Base-by-base conservation (phyloP, 1,140 invertebrate genomes). In the Apolygus lucorum region DNA sequence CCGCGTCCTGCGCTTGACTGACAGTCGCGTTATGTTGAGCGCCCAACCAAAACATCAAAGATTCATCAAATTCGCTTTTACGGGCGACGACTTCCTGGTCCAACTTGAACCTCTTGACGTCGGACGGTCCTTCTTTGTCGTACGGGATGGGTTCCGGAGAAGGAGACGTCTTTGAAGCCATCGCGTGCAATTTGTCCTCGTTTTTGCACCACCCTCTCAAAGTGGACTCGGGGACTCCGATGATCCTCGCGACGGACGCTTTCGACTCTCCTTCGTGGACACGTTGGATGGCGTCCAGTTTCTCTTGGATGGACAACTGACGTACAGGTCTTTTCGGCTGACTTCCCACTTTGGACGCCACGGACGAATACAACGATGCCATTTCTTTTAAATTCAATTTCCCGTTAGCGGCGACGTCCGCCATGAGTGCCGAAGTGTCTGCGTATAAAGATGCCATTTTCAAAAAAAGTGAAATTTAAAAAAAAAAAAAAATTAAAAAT, bases 191-290 rank as follows among this genome's bases (percentile, higher is more conserved):
- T 74, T 91, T 91, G 70, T 88, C 85, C 75, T 90, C 88, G 72
- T 90, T 89, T 76, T 92, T 92, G 78, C 90, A 92, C 90, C 90
- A 92, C 22, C 90, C 90, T 0, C 90, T 81, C 0, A 92, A 78
- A 0, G 90, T 92, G 0, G 89, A 91, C 76, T 92, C 90, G 0
- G 90, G 90, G 0, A 92, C 89, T 0, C 89, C 89, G 74, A 91
- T 90, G 72, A 91, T 88, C 0, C 90, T 79, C 0, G 90, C 90
- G 0, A 92, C 90, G 0, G 89, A 89, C 0, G 90, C 90, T 74
- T 92, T 91, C 13, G 87, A 90, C 76, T 91, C 89, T 34, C 90
- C 90, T 73, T 88, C 85, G 78, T 90, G 88, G 0, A 92, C 90
- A 26, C 90, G 81, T 70, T 87, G 83, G 52, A 92, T 91, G 1